phyloP scores from a whole-genome alignment of 53 echinoderm and acorn worm species.

The Antedon mediterranea region DNA sequence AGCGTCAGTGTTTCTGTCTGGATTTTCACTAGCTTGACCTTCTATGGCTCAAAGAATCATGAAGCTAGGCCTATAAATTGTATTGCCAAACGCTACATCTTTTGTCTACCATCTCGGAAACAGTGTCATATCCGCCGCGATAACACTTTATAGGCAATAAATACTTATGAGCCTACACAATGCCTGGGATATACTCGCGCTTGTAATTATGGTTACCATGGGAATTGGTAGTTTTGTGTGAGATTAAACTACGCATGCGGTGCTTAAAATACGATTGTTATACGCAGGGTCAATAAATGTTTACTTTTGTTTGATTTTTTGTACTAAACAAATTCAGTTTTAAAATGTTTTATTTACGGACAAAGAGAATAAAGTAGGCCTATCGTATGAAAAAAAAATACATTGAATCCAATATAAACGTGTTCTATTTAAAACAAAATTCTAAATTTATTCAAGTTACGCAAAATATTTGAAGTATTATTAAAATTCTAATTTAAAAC shows the following conservation, averaged over 20 bases:
- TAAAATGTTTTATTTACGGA: too few relatives aligned
- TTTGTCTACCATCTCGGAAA: not conserved
- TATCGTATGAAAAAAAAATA: too few relatives aligned
- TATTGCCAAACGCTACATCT: not conserved
- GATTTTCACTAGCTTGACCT: not conserved
- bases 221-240: not conserved
- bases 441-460: too few relatives aligned
- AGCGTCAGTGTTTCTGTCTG: not conserved
- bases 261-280: not conserved
- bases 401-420: too few relatives aligned
- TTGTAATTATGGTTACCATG: not conserved
- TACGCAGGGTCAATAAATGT: too few relatives aligned
- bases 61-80: not conserved
- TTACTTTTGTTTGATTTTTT: too few relatives aligned
- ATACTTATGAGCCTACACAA: not conserved
- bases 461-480: too few relatives aligned
- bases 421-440: too few relatives aligned
- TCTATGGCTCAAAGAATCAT: not conserved
- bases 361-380: too few relatives aligned
- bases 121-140: not conserved
- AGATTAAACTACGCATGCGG: not conserved
- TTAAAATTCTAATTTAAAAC: too few relatives aligned
- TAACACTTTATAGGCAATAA: not conserved
- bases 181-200: not conserved
- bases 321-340: too few relatives aligned